Base-by-base conservation (phyloP, 1,140 invertebrate genomes). In the Drosophila sturtevanti region DNA sequence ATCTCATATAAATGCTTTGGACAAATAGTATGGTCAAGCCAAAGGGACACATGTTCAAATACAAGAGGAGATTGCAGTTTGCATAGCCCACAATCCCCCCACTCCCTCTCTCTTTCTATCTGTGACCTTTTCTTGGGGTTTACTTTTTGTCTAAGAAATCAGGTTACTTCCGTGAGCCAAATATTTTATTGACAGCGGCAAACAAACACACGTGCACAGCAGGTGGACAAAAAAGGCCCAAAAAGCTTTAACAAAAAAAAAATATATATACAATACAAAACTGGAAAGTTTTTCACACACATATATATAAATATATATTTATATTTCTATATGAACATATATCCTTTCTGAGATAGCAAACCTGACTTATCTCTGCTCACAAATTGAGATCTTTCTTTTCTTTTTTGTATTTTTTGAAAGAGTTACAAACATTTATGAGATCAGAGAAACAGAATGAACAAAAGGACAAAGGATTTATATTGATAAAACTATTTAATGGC, bases 201-300 rank as follows among this genome's bases (percentile, higher is more conserved):
- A 63, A 63, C 59, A 76, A 71, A 77, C 72, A 89, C 82, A 87
- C 82, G 82, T 87, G 82, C 82, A 77, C 84, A 87, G 82, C 84
- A 82, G 84, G 82, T 82, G 76, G 63, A 69, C 74, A 69, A 77
- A 68, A 69, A 48, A 38, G n/a, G 22, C 35, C 27, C 24, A 34
- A n/a, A 16, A 54, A 22, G 27, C 18, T 52, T 22, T 21, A 24
- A 16, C 35, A 38, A n/a, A 44, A 48, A 37, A 9, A 21, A n/a
- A 67, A 44, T 22, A 63, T 37, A 9, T 9, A 9, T 67, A 63
- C 59, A 44, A 72, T 68, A 56, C 54, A 48, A 48, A 21, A 48
- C 16, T 48, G 41, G 41, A 48, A 48, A 48, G 41, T 48, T 48
- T 48, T 21, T 24, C 6, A 31, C 27, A 31, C 27, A 31, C 27